phyloP scores from a whole-genome alignment of 2,113 vertebrate species.

The Elanus axillaris region DNA sequence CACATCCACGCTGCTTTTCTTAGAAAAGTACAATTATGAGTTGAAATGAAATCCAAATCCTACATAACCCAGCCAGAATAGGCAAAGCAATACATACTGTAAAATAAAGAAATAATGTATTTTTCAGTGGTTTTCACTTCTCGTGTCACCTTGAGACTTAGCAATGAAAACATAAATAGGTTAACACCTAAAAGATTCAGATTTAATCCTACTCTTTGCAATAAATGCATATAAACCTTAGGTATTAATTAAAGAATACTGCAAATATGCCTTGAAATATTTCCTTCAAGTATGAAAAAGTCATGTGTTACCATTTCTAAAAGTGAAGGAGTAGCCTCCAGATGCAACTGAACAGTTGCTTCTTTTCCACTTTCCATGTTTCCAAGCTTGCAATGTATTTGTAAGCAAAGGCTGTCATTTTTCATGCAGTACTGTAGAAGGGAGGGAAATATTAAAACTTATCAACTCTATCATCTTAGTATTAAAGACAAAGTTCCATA shows the following conservation, averaged over 20 bases:
- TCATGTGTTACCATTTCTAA: constrained; percentile 73
- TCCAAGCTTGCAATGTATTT: constrained; percentile 82
- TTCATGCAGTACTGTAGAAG: constrained; percentile 81
- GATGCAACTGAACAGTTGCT: constrained; percentile 77
- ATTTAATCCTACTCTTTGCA: neutral
- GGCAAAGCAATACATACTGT: neutral
- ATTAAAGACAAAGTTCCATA: neutral
- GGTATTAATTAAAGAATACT: too few species aligned
- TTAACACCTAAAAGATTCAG: neutral
- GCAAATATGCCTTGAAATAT: neutral
- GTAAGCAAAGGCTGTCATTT: constrained; percentile 79
- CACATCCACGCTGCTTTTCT: neutral
- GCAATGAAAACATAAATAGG: neutral
- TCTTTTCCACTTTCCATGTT: constrained; percentile 86
- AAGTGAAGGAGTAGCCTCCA: constrained; percentile 82
- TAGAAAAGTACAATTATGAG: neutral
- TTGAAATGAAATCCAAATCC: constrained; percentile 22
- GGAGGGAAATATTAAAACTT: neutral
- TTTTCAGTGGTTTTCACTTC: neutral
- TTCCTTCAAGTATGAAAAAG: neutral
- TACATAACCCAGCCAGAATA: neutral
- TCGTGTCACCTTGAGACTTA: neutral
- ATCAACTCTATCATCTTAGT: neutral
- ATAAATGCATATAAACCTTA: too few species aligned
- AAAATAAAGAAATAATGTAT: neutral